A percentile compares a stretch with the other conserved stretches of the same genome.
phyloP scores from a whole-genome alignment of 2,888 invertebrate genomes.

The Geotrupes spiniger region DNA sequence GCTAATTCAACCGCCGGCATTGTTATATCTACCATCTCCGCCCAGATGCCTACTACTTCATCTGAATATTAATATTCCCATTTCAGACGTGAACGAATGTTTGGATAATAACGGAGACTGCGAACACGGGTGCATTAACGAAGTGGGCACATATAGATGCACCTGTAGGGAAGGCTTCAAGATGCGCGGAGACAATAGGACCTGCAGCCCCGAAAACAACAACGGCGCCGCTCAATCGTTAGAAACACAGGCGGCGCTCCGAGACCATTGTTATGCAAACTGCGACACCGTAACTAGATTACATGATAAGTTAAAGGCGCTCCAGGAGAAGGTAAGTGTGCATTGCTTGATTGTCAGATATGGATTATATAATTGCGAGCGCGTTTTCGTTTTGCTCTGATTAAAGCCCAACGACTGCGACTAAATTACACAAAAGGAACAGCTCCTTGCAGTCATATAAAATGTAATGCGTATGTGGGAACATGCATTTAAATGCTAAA shows the following conservation, averaged over 20 bases:
- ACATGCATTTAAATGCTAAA: too few relatives aligned
- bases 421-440: too few relatives aligned
- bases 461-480: too few relatives aligned
- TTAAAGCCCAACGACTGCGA: too few relatives aligned
- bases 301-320: conserved; percentile 55
- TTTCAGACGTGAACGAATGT: conserved; percentile 60
- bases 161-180: conserved; percentile 56
- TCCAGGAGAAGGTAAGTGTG: conserved; percentile 51
- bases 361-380: too few relatives aligned
- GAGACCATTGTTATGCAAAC: conserved; percentile 59
- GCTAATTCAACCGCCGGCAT: not conserved
- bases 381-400: not conserved
- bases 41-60: not conserved
- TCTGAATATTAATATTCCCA: conserved; percentile 5
- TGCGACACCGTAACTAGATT: conserved; percentile 62
- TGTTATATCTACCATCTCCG: not conserved
- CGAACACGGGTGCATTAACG: conserved; percentile 62
- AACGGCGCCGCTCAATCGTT: conserved; percentile 18
- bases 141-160: conserved; percentile 60
- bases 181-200: conserved; percentile 57
- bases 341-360: not conserved
- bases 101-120: conserved; percentile 59
- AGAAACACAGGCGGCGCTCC: conserved; percentile 44
- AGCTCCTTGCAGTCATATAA: too few relatives aligned
- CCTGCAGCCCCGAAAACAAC: conserved; percentile 49